These are phyloP conservation scores for Lasioglossum malachurum DNA, from an alignment of 2,888 invertebrate species.

Conservation along the genomic window DNA sequence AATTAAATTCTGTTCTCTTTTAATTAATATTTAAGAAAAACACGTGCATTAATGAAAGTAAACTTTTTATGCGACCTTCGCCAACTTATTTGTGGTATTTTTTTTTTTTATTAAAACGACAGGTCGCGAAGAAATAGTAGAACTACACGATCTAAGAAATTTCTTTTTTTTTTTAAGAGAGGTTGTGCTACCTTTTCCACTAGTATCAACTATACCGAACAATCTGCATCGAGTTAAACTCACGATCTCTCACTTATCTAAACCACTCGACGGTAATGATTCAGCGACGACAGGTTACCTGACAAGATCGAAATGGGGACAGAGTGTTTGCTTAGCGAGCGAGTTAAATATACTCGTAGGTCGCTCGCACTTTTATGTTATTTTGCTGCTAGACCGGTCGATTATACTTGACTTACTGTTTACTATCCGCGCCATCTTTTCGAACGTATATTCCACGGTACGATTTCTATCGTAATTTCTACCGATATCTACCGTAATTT, in stretches of 20 bases:
- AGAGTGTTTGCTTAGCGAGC: constrained; percentile 29
- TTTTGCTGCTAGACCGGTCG: constrained; percentile 23
- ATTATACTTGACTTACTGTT: constrained; percentile 22
- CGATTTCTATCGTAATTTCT: background rate
- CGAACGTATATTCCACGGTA: background rate
- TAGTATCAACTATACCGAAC: background rate
- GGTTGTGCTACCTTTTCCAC: background rate
- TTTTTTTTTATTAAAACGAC: too few species aligned
- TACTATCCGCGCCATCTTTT: background rate
- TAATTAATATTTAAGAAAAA: background rate
- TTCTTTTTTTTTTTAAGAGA: too few species aligned
- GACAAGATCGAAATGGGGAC: constrained; percentile 22
- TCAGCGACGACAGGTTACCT: constrained; percentile 30
- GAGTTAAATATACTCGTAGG: constrained; percentile 44
- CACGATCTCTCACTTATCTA: constrained; percentile 1
- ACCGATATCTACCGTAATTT: too few species aligned
- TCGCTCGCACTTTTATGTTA: constrained; percentile 21
- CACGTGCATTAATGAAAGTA: too few species aligned
- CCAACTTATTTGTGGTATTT: too few species aligned
- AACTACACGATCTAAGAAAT: background rate
- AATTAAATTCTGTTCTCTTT: background rate
- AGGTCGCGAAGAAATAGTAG: too few species aligned
- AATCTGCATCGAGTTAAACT: background rate
- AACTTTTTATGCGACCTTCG: too few species aligned
- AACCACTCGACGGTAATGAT: constrained; percentile 1